Evolutionary conservation across 2,888 invertebrate genomes (phyloP).

Genomic region (Drosophila vallismaia): DNA sequence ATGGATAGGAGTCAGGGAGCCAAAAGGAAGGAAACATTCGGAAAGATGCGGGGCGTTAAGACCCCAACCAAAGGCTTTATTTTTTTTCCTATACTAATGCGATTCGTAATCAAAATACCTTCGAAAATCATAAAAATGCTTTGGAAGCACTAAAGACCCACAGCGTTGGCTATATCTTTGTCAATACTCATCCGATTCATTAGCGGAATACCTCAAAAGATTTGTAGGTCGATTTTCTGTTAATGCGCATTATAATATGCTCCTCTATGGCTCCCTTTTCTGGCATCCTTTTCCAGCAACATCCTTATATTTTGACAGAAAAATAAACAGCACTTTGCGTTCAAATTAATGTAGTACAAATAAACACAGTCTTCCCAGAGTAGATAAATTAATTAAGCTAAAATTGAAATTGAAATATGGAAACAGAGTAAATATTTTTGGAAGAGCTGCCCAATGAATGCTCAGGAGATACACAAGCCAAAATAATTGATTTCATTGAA

Average conservation of each 20-base stretch:
- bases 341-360: slow-evolving; percentile 7
- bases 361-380: neutral
- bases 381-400: slow-evolving; percentile 2
- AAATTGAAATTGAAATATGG: slow-evolving; percentile 3
- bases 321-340: neutral
- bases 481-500: neutral
- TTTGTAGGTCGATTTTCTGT: too few relatives aligned
- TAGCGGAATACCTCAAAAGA: too few relatives aligned
- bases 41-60: too few relatives aligned
- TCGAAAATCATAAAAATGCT: too few relatives aligned
- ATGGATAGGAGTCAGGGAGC: neutral
- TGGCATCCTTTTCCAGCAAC: neutral
- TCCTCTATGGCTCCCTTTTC: neutral
- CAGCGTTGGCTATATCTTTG: too few relatives aligned
- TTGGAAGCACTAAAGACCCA: too few relatives aligned
- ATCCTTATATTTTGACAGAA: neutral
- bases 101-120: too few relatives aligned
- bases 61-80: too few relatives aligned
- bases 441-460: neutral
- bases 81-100: too few relatives aligned
- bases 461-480: neutral
- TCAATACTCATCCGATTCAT: too few relatives aligned
- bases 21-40: too few relatives aligned
- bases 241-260: too few relatives aligned
- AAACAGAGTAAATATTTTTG: neutral